Base-by-base conservation (phyloP, 2,888 invertebrate species). In the Tortricodes alternella region DNA sequence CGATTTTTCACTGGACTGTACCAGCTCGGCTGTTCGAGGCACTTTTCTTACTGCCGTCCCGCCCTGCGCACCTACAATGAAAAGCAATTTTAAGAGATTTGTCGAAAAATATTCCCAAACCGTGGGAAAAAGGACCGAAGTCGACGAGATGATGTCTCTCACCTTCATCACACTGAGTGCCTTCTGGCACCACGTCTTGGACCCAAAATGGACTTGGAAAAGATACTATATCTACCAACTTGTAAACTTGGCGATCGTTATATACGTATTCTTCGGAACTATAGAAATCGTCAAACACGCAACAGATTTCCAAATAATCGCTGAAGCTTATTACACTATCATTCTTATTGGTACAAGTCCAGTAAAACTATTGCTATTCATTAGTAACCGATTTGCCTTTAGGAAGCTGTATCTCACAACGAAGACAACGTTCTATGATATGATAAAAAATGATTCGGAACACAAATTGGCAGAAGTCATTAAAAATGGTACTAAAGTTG, bases 211-310 rank as follows among this genome's bases (percentile, higher is more conserved):
- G 87, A 70, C 69, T 11, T 80, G 75, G 74, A 74, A 59, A 57
- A 73, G 62, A 32, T 73, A 66, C 59, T 64, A 53, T 13, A 19
- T 65, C 0, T 67, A 77, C 52, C 75, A 80, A 46, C 19, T 79
- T 8, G 51, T 74, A 1, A 66, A 61, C 39, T 27, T 69, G 0
- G 11, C 59, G n/a, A 59, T 85, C 2, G 53, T 73, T 0, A 58
- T 72, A 32, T 87, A 88, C 49, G 76, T 82, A 0, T 59, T 74
- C 35, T 50, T 79, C 2, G 87, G 87, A 1, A 87, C 85, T 1
- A 27, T 75, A 3, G 68, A 77, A 16, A 64, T 77, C 9, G 53
- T 83, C 0, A 63, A 64, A 16, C 61, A 67, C 0, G 70, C 73
- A 0, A 61, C 61, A 0, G 78, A 83, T 19, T 15, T 68, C 0